Evolutionary conservation across 2,113 vertebrate species (phyloP), one percentile per base, ranked within the genome.

Genomic region (Grammomys dolichurus): DNA sequence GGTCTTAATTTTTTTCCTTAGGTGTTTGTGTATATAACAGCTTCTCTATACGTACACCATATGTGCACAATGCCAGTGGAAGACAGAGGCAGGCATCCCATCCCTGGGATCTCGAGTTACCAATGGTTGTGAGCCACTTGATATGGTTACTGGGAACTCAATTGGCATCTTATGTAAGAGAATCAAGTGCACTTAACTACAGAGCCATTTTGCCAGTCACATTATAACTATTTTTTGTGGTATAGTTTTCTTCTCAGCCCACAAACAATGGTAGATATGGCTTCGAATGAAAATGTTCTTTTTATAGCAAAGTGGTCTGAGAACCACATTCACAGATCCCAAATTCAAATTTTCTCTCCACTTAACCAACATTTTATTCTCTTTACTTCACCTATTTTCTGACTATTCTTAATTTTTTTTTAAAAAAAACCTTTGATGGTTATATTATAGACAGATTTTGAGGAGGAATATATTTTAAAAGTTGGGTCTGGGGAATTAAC

Each of bases 401-500:
- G 54, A 96, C 65, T 89, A 89, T 33, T 93, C 19, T 72, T 92
- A 40, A 20, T 60, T 89, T 73, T 5, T n/a, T n/a, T 82, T 77
- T 28, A 13, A 82, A 94, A 89, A n/a, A 14, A 3, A 28, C 16
- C 0, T 82, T 92, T 93, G 54, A 73, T 96, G 40, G 40, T 60
- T 95, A 96, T 94, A 96, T 95, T 89, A 96, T 91, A 67, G 60
- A 46, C 22, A 89, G 67, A 60, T 94, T 96, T 60, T 89, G n/a
- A 93, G 76, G 70, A 87, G 77, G 60, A 96, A 91, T 96, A 93
- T 88, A 65, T 96, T 97, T 84, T 95, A 65, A 96, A 89, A 91
- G 72, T 91, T 93, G 60, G 94, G 67, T 95, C 78, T 77, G 77
- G 82, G 91, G 82, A 95, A 94, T 98, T 96, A 96, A 97, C 54